Evolutionary conservation across 2,888 invertebrate species (phyloP).

Genomic region (Willowsia nigromaculata): DNA sequence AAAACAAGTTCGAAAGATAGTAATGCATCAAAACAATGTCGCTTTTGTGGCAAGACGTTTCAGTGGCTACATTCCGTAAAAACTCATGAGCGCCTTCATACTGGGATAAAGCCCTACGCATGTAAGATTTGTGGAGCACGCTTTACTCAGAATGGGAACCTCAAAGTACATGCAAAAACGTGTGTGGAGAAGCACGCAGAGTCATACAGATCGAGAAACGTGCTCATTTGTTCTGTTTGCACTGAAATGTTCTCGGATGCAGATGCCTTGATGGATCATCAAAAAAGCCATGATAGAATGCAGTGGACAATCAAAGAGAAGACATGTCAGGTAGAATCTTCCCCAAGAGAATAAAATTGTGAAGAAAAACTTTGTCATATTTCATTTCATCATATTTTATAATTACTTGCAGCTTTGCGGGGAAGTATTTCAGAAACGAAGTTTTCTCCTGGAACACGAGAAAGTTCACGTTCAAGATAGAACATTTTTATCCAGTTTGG

Average conservation of each 20-base stretch:
- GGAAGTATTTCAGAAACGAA: constrained; percentile 67
- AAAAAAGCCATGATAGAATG: constrained; percentile 70
- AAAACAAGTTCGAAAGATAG: not conserved
- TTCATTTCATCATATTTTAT: too few species aligned
- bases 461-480: constrained; percentile 62
- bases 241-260: constrained; percentile 69
- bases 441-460: constrained; percentile 64
- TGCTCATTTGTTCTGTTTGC: constrained; percentile 63
- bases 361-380: too few species aligned
- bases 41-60: constrained; percentile 69
- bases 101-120: constrained; percentile 64
- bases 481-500: constrained; percentile 52
- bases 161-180: constrained; percentile 70
- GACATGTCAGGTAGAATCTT: constrained; percentile 57
- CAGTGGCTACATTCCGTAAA: constrained; percentile 71
- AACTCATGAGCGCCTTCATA: constrained; percentile 70
- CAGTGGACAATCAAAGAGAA: constrained; percentile 72
- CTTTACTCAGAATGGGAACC: constrained; percentile 70
- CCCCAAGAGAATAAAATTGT: too few species aligned
- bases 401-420: constrained; percentile 47
- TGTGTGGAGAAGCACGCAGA: constrained; percentile 70
- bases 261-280: constrained; percentile 72
- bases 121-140: constrained; percentile 69
- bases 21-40: constrained; percentile 67
- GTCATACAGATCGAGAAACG: constrained; percentile 62